phyloP scores from a whole-genome alignment of 2,888 invertebrate genomes.

The Creontiades dilutus region DNA sequence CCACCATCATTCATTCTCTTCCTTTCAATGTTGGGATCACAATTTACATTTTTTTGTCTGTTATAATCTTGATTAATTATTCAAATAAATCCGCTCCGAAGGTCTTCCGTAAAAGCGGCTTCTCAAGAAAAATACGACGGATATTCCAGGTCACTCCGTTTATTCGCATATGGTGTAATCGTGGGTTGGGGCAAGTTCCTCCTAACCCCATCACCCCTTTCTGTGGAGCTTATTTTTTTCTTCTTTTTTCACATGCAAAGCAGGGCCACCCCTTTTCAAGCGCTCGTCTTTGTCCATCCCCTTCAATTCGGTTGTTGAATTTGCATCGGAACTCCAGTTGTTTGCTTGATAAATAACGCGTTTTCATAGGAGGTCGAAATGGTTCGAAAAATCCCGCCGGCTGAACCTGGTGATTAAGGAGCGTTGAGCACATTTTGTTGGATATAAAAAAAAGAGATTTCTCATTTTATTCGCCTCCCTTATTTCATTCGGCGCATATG shows the following conservation, averaged over 20 bases:
- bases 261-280: constrained; percentile 51
- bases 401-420: constrained; percentile 54
- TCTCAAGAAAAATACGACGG: not conserved
- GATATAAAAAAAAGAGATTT: not conserved
- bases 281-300: constrained; percentile 63
- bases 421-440: constrained; percentile 24
- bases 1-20: too few species aligned
- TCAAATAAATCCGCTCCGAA: too few species aligned
- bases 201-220: constrained; percentile 2
- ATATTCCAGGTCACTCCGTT: not conserved
- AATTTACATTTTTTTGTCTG: too few species aligned
- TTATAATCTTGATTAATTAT: too few species aligned
- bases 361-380: constrained; percentile 56
- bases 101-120: too few species aligned
- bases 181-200: not conserved
- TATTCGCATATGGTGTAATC: constrained; percentile 8
- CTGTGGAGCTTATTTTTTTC: not conserved
- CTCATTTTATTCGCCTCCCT: constrained; percentile 16
- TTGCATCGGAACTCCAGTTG: constrained; percentile 64
- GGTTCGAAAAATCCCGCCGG: constrained; percentile 35
- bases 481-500: constrained; percentile 13
- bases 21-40: too few species aligned
- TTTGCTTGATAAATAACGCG: constrained; percentile 72
- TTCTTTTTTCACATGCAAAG: constrained; percentile 62
- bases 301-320: constrained; percentile 56